Base-by-base conservation (phyloP, 2,888 invertebrate genomes). In the Pseudococcus longispinus region DNA sequence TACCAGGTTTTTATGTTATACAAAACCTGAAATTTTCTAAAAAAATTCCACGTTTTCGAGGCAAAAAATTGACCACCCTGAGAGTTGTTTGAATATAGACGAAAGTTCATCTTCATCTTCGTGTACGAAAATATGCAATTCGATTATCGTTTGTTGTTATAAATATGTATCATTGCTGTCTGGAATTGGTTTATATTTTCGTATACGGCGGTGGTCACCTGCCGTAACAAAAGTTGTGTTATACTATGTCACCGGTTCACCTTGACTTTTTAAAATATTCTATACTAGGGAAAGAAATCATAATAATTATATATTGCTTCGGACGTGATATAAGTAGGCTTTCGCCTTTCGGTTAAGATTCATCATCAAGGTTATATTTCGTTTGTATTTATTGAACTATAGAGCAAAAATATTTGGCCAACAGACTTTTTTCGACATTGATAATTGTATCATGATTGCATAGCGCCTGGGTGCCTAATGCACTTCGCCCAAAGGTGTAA, bases 321-420 rank as follows among this genome's bases (percentile, higher is more conserved):
- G 37, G 37, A 55, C 60, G 37, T 60, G 60, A 55, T 83, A 82
- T 46, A 51, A 29, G 46, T 83, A 51, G 55, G 60, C 26, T 84
- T 26, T 60, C 60, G 55, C 42, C 23, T 82, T 42, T 20, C 32
- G 77, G 20, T 82, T 11, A 46, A 60, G 60, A 4, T 37, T 84
- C 84, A 60, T 84, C 51, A 55, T 60, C 84, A 84, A 84, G 84
- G 84, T 84, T 84, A 60, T n/a, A 46, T 84, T 29, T 55, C 23
- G 26, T 60, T 29, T 3, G 9, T 37, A 29, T 84, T 29, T 26
- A 44, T 60, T 55, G 32, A 11, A 23, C 29, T 55, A 46, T 46
- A 11, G 3, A 20, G 23, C 15, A 15, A 13, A 82, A 26, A 46
- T 55, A 15, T 60, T 60, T 46, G 29, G 51, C 83, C 83, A 29